phyloP scores from a whole-genome alignment of 2,888 invertebrate species.

The Sylvicola fuscatus region DNA sequence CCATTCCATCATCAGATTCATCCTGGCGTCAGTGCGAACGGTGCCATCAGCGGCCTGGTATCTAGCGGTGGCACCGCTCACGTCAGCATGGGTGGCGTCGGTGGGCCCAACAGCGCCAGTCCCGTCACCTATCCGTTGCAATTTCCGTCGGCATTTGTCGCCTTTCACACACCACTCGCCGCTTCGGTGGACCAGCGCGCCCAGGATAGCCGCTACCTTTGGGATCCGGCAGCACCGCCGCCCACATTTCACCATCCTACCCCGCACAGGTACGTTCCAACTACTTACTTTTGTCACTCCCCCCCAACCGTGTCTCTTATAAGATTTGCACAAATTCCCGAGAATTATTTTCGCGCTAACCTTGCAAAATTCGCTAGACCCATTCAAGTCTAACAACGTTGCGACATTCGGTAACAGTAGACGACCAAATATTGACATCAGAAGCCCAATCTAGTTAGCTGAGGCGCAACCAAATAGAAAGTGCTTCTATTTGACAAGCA shows the following conservation, averaged over 20 bases:
- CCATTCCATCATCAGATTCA: constrained; percentile 5
- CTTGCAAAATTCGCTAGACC: no score
- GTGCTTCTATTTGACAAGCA: constrained; percentile 1
- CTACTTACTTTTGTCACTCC: no score
- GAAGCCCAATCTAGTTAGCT: no score
- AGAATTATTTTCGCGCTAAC: no score
- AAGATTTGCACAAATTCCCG: no score
- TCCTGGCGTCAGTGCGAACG: not conserved
- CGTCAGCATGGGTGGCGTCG: not conserved
- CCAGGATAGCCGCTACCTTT: constrained; percentile 6
- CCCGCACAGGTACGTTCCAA: constrained; percentile 8
- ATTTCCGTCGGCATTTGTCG: constrained; percentile 35
- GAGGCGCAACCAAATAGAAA: not conserved
- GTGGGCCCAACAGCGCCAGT: not conserved
- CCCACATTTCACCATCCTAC: constrained; percentile 8
- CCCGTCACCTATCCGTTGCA: constrained; percentile 22
- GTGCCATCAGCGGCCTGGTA: not conserved
- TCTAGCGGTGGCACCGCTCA: not conserved
- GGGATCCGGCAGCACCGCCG: constrained; percentile 7
- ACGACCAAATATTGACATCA: no score
- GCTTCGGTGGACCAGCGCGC: constrained; percentile 11
- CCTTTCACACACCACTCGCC: constrained; percentile 40
- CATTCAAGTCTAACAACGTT: no score
- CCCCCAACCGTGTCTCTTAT: no score
- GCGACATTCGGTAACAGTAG: no score